Conservation (phyloP, 2,113 vertebrate species). For the Pygoscelis adeliae region DNA sequence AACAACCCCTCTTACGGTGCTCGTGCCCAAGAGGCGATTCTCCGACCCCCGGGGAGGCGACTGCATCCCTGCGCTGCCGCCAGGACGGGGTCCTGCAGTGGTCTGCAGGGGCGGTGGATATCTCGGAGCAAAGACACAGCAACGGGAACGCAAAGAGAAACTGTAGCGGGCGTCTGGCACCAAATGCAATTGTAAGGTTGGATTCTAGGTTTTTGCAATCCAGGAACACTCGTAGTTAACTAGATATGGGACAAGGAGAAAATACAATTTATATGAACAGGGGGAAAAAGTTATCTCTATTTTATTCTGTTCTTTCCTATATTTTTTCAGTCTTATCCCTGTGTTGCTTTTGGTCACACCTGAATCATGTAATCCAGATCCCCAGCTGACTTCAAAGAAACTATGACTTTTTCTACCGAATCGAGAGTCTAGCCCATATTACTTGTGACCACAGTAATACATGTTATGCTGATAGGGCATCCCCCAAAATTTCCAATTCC, state of each 20-base stretch:
- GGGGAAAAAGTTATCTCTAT: not conserved
- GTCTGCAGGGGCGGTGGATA: rapidly evolving
- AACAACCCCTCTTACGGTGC: rapidly evolving
- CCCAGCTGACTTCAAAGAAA: not conserved
- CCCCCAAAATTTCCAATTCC: not conserved
- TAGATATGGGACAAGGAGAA: not conserved
- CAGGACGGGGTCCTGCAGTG: rapidly evolving
- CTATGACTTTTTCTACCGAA: not conserved
- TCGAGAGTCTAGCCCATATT: not conserved
- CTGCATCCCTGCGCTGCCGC: not conserved
- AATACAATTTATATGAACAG: not conserved
- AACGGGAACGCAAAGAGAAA: rapidly evolving
- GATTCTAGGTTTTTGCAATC: not conserved
- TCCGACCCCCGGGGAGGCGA: rapidly evolving
- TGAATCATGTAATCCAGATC: not conserved
- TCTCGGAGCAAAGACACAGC: not conserved
- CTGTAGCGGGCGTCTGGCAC: not conserved
- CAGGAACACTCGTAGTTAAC: not conserved
- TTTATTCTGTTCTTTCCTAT: not conserved
- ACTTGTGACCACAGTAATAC: not conserved
- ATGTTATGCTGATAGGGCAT: not conserved
- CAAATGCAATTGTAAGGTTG: not conserved
- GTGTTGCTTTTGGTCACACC: not conserved
- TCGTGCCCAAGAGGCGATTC: not conserved
- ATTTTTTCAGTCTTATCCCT: not conserved